Percentiles rank a stretch among this genome's conserved stretches.
Evolutionary conservation across 2,113 vertebrate species (phyloP).

Genomic region (Lophura nycthemera): DNA sequence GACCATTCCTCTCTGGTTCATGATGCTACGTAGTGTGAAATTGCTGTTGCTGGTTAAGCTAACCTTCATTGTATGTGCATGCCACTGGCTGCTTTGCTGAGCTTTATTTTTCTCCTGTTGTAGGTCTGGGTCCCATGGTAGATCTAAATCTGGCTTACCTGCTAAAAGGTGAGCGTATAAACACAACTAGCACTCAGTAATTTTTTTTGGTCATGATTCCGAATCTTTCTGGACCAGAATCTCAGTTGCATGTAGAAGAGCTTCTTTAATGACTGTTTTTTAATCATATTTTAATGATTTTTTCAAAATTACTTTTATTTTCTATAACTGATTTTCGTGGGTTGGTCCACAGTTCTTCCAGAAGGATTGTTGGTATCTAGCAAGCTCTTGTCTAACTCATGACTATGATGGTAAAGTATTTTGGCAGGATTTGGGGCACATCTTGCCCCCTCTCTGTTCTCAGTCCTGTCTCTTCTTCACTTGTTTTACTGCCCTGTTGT

Average conservation of each 20-base stretch:
- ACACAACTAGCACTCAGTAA: background rate
- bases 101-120: conserved; percentile 67
- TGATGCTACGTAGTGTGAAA: background rate
- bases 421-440: background rate
- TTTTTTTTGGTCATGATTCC: background rate
- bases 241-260: background rate
- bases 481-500: background rate
- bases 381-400: background rate
- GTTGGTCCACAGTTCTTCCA: background rate
- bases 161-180: conserved; percentile 70
- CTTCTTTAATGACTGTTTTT: background rate
- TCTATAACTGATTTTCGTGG: background rate
- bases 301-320: background rate
- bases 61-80: background rate
- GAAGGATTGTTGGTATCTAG: background rate
- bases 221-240: background rate
- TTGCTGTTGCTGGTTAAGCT: conserved; percentile 19
- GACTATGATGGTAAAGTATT: background rate
- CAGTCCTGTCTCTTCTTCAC: background rate
- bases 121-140: conserved; percentile 76
- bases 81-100: conserved; percentile 64
- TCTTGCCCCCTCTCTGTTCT: background rate
- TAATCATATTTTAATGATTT: background rate
- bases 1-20: background rate
- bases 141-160: conserved; percentile 76